Evolutionary conservation across 2,888 invertebrate genomes (phyloP), one percentile per base, ranked within the genome.

Genomic region (Catocala nupta): DNA sequence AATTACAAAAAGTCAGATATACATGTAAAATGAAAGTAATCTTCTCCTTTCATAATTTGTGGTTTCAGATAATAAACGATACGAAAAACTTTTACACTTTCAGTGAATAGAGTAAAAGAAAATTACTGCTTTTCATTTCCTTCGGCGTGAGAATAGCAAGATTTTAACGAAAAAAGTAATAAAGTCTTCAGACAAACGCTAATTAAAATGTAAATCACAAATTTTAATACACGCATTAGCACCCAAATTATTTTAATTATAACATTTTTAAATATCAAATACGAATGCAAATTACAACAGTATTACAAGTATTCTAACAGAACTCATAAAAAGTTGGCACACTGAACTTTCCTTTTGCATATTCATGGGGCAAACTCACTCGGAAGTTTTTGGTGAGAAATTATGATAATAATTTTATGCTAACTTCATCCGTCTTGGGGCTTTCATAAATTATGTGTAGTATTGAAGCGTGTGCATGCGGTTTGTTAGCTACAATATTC

Each of bases 351-450:
- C 82, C 81, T 83, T 88, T 91, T 92, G 92, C 89, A 92, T 93
- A 92, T 93, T 93, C 92, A 92, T 92, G 80, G 82, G 81, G 83
- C 78, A 87, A 91, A 90, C 88, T 90, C 89, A 88, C 87, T 89
- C 83, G 90, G 89, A 92, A 92, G 91, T 91, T 92, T 90, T 90
- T 88, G 92, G 91, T 91, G 90, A 88, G 91, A 90, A 92, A 93
- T 93, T 91, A 92, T 91, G 88, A 88, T 90, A 91, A 92, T 91
- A 89, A 91, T 90, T 91, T 91, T 90, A 89, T 88, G 87, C 87
- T 86, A 91, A 91, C 89, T 90, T 88, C 86, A 90, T 90, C 88
- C 88, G 85, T 89, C 91, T 90, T 90, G 79, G 78, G 79, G 84
- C 80, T 88, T 88, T 88, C 82, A 87, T 87, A 86, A 90, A 88